Conservation (phyloP, 2,797 vertebrate genomes). For the Sphaeramia orbicularis region DNA sequence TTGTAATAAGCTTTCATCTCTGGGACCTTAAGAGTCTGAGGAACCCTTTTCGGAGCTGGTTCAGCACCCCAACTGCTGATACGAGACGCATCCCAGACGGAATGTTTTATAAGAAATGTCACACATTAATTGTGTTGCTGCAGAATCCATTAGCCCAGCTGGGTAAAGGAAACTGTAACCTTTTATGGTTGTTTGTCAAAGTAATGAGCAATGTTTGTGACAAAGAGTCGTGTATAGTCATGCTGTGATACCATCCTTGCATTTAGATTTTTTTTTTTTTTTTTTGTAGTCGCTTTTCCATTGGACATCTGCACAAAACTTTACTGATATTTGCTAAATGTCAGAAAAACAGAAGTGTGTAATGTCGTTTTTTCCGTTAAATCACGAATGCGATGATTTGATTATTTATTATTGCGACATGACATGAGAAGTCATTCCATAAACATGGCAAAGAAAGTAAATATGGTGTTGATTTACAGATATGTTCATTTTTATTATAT, state of each 20-base stretch:
- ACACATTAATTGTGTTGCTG: not conserved
- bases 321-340: no score
- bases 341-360: no score
- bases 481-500: no score
- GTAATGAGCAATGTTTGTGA: not conserved
- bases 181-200: not conserved
- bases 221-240: not conserved
- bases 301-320: no score
- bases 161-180: not conserved
- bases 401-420: no score
- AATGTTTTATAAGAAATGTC: conserved; percentile 5
- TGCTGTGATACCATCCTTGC: not conserved
- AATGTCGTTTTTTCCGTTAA: no score
- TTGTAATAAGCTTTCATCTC: conserved; percentile 54
- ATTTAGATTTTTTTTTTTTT: no score
- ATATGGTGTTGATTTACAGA: no score
- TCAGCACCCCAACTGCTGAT: conserved; percentile 24
- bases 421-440: no score
- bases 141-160: not conserved
- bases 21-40: conserved; percentile 36
- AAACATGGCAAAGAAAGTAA: no score
- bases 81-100: conserved; percentile 13
- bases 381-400: no score
- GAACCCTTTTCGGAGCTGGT: conserved; percentile 16
- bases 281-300: no score